Evolutionary conservation across 2,797 vertebrate species (phyloP).

Genomic region (Morus bassanus): DNA sequence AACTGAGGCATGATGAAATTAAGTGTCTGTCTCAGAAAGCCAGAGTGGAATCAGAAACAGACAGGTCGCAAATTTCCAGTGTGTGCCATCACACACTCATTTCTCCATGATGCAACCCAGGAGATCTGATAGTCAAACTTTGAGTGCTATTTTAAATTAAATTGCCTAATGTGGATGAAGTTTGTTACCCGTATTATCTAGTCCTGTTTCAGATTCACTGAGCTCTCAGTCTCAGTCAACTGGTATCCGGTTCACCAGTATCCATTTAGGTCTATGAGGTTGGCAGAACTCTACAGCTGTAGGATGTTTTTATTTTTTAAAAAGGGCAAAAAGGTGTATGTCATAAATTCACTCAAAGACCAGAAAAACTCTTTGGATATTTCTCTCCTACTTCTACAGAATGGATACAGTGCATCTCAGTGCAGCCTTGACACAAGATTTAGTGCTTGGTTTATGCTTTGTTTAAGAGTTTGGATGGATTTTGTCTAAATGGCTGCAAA

Average conservation of each 20-base stretch:
- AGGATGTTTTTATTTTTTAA: not conserved
- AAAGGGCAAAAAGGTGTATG: not conserved
- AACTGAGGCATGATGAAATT: not conserved
- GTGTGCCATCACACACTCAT: not conserved
- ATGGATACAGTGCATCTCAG: not conserved
- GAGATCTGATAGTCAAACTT: not conserved
- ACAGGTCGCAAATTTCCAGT: not conserved
- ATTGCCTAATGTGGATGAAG: not conserved
- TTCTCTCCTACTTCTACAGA: not conserved
- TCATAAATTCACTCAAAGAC: not conserved
- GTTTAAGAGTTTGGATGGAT: not conserved
- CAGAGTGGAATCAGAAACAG: not conserved
- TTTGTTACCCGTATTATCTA: not conserved
- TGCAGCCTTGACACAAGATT: not conserved
- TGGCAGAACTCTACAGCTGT: not conserved
- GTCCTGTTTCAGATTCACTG: not conserved
- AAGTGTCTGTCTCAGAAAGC: not conserved
- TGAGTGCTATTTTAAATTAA: not conserved
- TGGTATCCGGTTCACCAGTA: not conserved
- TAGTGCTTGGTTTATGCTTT: not conserved
- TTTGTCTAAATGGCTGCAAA: not conserved
- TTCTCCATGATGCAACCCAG: not conserved
- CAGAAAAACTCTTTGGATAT: not conserved
- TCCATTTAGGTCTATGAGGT: rapidly evolving
- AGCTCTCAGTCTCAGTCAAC: not conserved